A percentile compares a stretch with the other conserved stretches of the same genome.
phyloP scores from a whole-genome alignment of 2,113 vertebrate species.

The Rhinogobius similis region DNA sequence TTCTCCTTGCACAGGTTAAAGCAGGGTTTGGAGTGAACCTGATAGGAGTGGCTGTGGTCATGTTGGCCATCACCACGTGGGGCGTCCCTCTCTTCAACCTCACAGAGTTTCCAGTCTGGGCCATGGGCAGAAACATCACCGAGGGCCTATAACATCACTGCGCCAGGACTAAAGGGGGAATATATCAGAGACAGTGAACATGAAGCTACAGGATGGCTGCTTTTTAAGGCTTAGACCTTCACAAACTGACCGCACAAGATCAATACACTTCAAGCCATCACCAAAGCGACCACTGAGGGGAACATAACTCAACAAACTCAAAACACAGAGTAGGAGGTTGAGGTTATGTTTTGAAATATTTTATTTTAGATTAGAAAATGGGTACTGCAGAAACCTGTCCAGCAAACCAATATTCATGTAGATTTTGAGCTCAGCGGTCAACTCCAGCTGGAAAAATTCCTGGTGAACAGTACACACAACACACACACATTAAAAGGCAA shows the following conservation, averaged over 20 bases:
- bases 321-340: neutral
- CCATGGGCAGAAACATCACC: conserved; percentile 81
- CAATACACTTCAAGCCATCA: neutral
- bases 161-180: conserved; percentile 18
- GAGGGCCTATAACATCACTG: conserved; percentile 70
- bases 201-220: conserved; percentile 11
- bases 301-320: neutral
- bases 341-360: neutral
- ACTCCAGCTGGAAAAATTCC: too few species aligned
- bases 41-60: conserved; percentile 92
- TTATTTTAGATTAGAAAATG: neutral
- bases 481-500: neutral
- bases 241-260: conserved; percentile 15
- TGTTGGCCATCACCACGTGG: conserved; percentile 95
- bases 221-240: neutral
- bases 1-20: conserved; percentile 83
- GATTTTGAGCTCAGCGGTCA: too few species aligned
- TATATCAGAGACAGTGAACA: conserved; percentile 12
- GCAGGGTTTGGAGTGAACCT: conserved; percentile 96
- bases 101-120: conserved; percentile 89
- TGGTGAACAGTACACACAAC: too few species aligned
- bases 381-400: neutral
- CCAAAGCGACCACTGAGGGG: conserved; percentile 15
- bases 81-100: conserved; percentile 91
- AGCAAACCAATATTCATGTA: neutral